phyloP scores from a whole-genome alignment of 2,888 invertebrate genomes.

The Crepidodera aurea region DNA sequence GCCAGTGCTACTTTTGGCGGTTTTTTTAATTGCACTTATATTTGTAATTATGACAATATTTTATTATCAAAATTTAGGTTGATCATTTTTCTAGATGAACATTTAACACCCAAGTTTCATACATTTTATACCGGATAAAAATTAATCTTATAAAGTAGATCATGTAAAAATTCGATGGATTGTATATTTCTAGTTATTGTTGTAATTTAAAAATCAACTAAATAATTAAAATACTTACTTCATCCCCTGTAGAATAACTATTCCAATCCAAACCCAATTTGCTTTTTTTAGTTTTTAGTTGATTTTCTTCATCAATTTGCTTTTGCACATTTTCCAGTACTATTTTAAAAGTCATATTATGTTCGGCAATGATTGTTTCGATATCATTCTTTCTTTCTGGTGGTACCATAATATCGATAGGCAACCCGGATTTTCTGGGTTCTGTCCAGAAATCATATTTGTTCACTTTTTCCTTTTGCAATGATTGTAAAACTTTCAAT shows the following conservation, averaged over 20 bases:
- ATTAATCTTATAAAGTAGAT: too few relatives aligned
- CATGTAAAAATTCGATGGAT: too few relatives aligned
- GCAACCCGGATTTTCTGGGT: slow-evolving; percentile 44
- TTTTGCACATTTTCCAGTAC: slow-evolving; percentile 70
- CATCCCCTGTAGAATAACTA: slow-evolving; percentile 67
- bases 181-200: too few relatives aligned
- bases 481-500: slow-evolving; percentile 60
- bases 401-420: slow-evolving; percentile 68
- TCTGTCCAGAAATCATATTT: slow-evolving; percentile 42
- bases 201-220: too few relatives aligned
- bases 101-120: too few relatives aligned
- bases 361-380: slow-evolving; percentile 56
- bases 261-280: slow-evolving; percentile 65
- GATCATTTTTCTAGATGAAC: too few relatives aligned
- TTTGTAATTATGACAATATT: too few relatives aligned
- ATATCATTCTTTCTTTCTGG: slow-evolving; percentile 64
- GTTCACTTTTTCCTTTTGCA: slow-evolving; percentile 48
- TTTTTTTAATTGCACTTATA: too few relatives aligned
- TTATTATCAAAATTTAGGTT: too few relatives aligned
- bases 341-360: slow-evolving; percentile 59
- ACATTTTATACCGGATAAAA: too few relatives aligned
- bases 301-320: slow-evolving; percentile 59
- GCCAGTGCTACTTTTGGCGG: too few relatives aligned
- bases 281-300: slow-evolving; percentile 38
- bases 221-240: slow-evolving; percentile 51